A percentile compares a stretch with the other conserved stretches of the same genome.
Conservation (phyloP, 2,113 vertebrate genomes). For the Pipra filicauda region DNA sequence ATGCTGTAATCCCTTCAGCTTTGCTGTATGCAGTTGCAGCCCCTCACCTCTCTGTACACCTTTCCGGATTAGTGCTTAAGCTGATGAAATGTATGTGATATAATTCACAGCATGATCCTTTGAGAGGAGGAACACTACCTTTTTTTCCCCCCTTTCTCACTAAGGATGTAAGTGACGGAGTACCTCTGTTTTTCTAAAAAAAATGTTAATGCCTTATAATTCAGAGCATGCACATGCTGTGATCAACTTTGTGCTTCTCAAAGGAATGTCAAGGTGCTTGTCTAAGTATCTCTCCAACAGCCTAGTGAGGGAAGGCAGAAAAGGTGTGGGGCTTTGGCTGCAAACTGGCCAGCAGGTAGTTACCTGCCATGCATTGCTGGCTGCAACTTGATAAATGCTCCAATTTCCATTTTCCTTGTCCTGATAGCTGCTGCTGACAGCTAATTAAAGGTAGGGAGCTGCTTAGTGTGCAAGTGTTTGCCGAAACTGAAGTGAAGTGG, state of each 20-base stretch:
- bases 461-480: background rate
- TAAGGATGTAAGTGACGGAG: background rate
- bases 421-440: background rate
- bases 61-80: background rate
- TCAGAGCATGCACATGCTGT: background rate
- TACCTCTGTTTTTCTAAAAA: background rate
- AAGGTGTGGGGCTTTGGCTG: background rate
- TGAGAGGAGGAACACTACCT: background rate
- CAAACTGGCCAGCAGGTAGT: background rate
- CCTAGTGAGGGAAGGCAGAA: background rate
- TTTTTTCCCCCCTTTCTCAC: fast-evolving
- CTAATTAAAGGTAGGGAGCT: background rate
- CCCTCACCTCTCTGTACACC: background rate
- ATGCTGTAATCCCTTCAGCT: background rate
- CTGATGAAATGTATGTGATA: background rate
- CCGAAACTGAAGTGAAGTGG: background rate
- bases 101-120: background rate
- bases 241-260: background rate
- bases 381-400: background rate
- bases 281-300: background rate
- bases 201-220: background rate
- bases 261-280: fast-evolving
- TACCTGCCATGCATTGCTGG: background rate
- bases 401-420: fast-evolving
- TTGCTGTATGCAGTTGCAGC: background rate